Conservation (phyloP, 2,888 invertebrate genomes). For the Melieria crassipennis region DNA sequence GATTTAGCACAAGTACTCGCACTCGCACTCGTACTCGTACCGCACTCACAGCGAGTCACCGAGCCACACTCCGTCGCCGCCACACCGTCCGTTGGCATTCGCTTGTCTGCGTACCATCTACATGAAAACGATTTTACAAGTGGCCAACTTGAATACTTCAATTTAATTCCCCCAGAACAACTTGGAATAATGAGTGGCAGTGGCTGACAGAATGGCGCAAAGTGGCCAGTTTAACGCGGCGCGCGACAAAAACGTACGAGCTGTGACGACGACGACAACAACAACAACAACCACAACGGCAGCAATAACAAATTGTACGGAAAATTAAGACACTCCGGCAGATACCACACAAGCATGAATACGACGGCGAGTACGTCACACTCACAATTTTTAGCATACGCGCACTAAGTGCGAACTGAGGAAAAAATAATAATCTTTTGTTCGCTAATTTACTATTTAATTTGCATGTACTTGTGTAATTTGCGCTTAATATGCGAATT, state of each 20-base stretch:
- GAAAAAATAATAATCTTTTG: slow-evolving; percentile 36
- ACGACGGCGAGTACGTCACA: not conserved
- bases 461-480: slow-evolving; percentile 45
- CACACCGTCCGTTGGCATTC: not conserved
- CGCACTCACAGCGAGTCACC: too few species aligned
- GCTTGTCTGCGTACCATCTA: not conserved
- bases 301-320: slow-evolving; percentile 23
- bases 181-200: too few species aligned
- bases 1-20: too few species aligned
- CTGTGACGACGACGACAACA: not conserved
- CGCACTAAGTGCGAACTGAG: too few species aligned
- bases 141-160: slow-evolving; percentile 28
- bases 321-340: slow-evolving; percentile 14
- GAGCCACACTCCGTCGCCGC: too few species aligned
- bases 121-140: slow-evolving; percentile 9
- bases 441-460: slow-evolving; percentile 46
- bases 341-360: not conserved
- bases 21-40: too few species aligned
- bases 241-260: slow-evolving; percentile 4
- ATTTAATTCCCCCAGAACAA: slow-evolving; percentile 21
- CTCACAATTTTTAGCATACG: too few species aligned
- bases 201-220: slow-evolving; percentile 19
- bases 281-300: not conserved
- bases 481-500: slow-evolving; percentile 45
- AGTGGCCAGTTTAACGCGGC: slow-evolving; percentile 20